Percentiles rank a stretch among this genome's conserved stretches.
Conservation (phyloP, 2,888 invertebrate species). For the Dermolepida albohirtum region DNA sequence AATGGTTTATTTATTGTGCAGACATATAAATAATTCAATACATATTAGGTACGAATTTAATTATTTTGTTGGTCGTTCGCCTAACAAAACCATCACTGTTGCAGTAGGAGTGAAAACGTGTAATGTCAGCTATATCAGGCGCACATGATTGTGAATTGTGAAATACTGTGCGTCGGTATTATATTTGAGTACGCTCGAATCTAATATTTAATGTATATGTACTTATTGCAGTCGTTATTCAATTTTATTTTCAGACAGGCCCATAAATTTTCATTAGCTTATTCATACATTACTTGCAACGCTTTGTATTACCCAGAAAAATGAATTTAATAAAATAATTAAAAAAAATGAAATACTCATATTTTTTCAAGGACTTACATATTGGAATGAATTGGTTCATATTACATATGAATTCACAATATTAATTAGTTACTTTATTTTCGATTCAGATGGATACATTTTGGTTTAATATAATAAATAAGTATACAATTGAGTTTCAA, state of each 20-base stretch:
- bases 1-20: constrained; percentile 36
- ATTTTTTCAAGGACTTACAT: too few species aligned
- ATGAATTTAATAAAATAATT: too few species aligned
- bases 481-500: too few species aligned
- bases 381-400: background rate
- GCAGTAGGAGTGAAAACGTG: constrained; percentile 12
- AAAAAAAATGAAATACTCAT: too few species aligned
- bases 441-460: too few species aligned
- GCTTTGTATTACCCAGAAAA: too few species aligned
- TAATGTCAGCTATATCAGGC: constrained; percentile 16
- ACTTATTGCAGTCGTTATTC: constrained; percentile 5
- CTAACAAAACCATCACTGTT: constrained; percentile 12
- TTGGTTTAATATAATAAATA: too few species aligned
- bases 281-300: background rate
- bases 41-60: constrained; percentile 38
- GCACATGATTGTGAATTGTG: constrained; percentile 23
- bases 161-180: constrained; percentile 16
- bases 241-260: constrained; percentile 16
- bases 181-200: constrained; percentile 8
- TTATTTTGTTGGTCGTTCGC: constrained; percentile 26
- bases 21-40: constrained; percentile 37
- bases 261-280: constrained; percentile 9
- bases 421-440: too few species aligned
- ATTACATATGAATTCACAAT: too few species aligned
- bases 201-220: constrained; percentile 16